Evolutionary conservation across 2,888 invertebrate genomes (phyloP).

Genomic region (Cyaniris semiargus): DNA sequence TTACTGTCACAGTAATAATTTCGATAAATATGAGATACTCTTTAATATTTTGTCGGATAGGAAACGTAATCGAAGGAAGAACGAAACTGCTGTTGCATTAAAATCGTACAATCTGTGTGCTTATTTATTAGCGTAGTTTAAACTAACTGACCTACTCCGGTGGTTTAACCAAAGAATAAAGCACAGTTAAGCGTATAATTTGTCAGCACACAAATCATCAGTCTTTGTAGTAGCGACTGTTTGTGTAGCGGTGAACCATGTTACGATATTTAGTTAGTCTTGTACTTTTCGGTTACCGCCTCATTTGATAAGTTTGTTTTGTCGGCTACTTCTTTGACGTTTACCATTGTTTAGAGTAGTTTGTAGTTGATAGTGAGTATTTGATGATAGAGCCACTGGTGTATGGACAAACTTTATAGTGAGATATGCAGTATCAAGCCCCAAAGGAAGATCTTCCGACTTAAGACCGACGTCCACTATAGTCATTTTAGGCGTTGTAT

Average conservation of each 20-base stretch:
- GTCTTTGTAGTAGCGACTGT: conserved; percentile 12
- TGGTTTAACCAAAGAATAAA: neutral
- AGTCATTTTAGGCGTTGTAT: too few relatives aligned
- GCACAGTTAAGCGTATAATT: conserved; percentile 9
- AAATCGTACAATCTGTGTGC: neutral
- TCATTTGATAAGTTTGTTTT: neutral
- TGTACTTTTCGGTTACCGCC: conserved; percentile 11
- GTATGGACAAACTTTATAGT: neutral
- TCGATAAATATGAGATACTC: too few relatives aligned
- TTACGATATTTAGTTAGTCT: conserved; percentile 1
- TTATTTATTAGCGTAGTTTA: neutral
- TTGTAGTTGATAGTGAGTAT: neutral
- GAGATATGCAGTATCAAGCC: neutral
- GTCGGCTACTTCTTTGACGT: neutral
- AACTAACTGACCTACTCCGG: neutral
- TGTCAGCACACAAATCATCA: neutral
- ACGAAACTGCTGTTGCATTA: neutral
- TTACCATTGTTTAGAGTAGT: neutral
- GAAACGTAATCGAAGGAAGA: neutral
- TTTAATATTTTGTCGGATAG: neutral
- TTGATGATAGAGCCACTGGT: neutral
- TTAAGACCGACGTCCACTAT: neutral
- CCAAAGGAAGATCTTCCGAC: neutral
- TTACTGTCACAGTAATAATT: too few relatives aligned
- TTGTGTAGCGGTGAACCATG: conserved; percentile 10